These are phyloP conservation scores for Paracyclopina nana DNA, from an alignment of 1,140 invertebrate species.

Conservation along the genomic window DNA sequence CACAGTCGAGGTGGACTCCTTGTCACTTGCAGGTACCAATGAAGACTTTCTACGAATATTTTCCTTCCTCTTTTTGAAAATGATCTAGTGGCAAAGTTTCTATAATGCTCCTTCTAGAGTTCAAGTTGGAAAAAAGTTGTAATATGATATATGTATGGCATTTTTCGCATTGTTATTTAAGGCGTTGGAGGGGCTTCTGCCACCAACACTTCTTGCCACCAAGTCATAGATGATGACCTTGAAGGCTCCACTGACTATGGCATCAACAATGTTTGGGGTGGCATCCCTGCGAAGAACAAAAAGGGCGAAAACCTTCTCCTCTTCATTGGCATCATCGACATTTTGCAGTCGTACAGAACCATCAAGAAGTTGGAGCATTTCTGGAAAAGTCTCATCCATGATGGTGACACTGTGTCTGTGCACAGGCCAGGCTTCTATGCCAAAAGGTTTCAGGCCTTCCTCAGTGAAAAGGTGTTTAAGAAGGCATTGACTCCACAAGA, in stretches of 20 bases:
- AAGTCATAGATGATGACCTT: background rate
- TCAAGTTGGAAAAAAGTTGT: too few species aligned
- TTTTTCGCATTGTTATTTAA: too few species aligned
- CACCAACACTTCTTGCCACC: too few species aligned
- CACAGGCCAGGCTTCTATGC: slow-evolving; percentile 93
- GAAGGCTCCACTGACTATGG: background rate
- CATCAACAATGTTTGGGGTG: slow-evolving; percentile 46
- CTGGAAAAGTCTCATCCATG: slow-evolving; percentile 90
- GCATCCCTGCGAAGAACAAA: slow-evolving; percentile 86
- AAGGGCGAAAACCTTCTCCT: slow-evolving; percentile 85
- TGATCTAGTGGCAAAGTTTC: too few species aligned
- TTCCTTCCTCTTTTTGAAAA: too few species aligned
- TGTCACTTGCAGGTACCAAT: too few species aligned
- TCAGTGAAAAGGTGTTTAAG: slow-evolving; percentile 86
- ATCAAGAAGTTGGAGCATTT: slow-evolving; percentile 96
- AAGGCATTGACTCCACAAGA: slow-evolving; percentile 52
- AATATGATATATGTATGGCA: slow-evolving; percentile 75
- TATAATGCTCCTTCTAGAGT: too few species aligned
- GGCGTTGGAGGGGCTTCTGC: too few species aligned
- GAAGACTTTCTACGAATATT: too few species aligned
- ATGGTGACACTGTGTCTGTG: slow-evolving; percentile 93
- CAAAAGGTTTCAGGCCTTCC: slow-evolving; percentile 87
- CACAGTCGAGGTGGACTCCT: slow-evolving; percentile 77
- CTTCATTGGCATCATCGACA: slow-evolving; percentile 96
- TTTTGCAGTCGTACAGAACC: slow-evolving; percentile 87